These are phyloP conservation scores for Platysternon megacephalum DNA, from an alignment of 2,113 vertebrate species.

Conservation along the genomic window DNA sequence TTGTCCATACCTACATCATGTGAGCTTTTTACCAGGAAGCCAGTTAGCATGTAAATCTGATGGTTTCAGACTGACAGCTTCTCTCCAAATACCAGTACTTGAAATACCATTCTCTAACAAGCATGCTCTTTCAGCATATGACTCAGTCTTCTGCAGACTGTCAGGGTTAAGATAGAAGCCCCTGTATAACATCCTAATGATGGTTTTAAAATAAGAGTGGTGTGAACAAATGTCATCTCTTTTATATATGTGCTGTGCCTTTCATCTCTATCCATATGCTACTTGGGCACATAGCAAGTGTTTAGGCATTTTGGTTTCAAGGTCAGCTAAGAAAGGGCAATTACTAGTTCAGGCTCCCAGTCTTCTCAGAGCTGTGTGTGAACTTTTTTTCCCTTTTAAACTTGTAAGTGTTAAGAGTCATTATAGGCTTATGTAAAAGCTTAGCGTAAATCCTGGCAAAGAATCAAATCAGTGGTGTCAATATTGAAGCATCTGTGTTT, in stretches of 20 bases:
- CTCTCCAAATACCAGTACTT: background rate
- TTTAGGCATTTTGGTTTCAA: constrained; percentile 56
- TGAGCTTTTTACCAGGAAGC: background rate
- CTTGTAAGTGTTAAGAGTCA: background rate
- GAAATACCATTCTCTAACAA: background rate
- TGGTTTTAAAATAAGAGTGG: constrained; percentile 49
- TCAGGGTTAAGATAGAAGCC: constrained; percentile 47
- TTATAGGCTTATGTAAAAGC: background rate
- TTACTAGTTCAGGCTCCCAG: background rate
- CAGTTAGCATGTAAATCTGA: background rate
- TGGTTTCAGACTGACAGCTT: background rate
- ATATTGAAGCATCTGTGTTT: background rate
- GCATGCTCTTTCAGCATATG: background rate
- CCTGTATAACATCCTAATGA: constrained; percentile 41
- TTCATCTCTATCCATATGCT: constrained; percentile 54
- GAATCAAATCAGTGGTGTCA: background rate
- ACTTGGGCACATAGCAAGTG: constrained; percentile 7
- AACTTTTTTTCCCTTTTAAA: constrained; percentile 6
- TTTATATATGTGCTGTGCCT: constrained; percentile 46
- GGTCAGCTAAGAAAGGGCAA: background rate
- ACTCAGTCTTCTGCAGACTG: constrained; percentile 47
- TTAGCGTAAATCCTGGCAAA: background rate
- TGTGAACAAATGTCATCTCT: constrained; percentile 55
- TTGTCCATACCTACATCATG: background rate
- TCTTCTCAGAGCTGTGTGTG: background rate